phyloP scores from a whole-genome alignment of 2,888 invertebrate genomes.

The Volucella inanis region DNA sequence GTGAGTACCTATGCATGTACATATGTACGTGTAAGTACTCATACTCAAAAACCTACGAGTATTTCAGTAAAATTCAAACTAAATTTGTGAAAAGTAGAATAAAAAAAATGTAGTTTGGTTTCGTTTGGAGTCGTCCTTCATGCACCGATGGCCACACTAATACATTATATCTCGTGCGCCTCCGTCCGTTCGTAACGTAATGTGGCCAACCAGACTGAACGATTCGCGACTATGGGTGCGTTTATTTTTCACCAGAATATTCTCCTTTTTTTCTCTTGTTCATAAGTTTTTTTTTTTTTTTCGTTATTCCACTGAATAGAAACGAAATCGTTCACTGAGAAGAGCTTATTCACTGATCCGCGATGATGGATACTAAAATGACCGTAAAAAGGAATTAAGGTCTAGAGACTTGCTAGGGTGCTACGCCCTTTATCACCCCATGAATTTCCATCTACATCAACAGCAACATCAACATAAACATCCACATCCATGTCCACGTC shows the following conservation, averaged over 20 bases:
- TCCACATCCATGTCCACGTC: constrained; percentile 35
- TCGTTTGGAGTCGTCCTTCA: constrained; percentile 80
- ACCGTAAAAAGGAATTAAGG: constrained; percentile 83
- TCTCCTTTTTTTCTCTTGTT: constrained; percentile 40
- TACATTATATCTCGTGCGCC: constrained; percentile 62
- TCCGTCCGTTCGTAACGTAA: constrained; percentile 44
- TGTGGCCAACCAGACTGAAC: constrained; percentile 74
- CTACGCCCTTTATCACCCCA: constrained; percentile 72
- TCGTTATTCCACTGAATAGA: constrained; percentile 66
- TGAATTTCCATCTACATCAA: constrained; percentile 20
- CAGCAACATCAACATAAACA: constrained; percentile 37
- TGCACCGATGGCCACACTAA: constrained; percentile 77
- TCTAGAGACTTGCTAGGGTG: constrained; percentile 80
- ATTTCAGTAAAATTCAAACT: constrained; percentile 19
- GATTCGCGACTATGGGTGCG: constrained; percentile 74
- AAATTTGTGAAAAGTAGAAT: constrained; percentile 35
- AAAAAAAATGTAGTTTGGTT: constrained; percentile 57
- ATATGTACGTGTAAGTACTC: no score
- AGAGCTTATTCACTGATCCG: constrained; percentile 80
- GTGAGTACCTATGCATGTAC: no score
- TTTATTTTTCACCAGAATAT: constrained; percentile 73
- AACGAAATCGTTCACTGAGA: constrained; percentile 74
- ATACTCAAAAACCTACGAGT: constrained; percentile 1
- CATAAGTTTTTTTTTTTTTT: constrained; percentile 18
- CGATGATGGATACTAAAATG: constrained; percentile 83